Conservation (phyloP, 2,797 vertebrate species). For the Esox masquinongy region DNA sequence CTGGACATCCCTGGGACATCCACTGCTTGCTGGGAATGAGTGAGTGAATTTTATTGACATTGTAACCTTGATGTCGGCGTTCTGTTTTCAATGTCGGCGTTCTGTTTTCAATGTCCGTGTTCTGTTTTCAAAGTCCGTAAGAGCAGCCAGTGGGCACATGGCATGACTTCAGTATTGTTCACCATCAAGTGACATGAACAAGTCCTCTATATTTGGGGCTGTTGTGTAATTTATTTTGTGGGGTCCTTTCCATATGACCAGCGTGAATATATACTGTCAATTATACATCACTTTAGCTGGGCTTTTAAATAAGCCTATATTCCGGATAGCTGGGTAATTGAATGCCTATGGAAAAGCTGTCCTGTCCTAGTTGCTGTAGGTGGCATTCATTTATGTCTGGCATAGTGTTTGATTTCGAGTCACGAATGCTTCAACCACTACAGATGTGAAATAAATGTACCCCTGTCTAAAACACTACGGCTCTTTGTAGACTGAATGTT, state of each 20-base stretch:
- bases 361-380: too few relatives aligned
- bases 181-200: neutral
- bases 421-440: neutral
- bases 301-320: neutral
- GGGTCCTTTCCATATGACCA: neutral
- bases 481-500: slow-evolving; percentile 18
- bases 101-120: neutral
- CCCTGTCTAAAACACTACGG: neutral
- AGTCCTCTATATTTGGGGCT: neutral
- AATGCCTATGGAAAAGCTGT: neutral
- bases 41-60: neutral
- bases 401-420: neutral
- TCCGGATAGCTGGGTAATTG: too few relatives aligned
- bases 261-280: neutral
- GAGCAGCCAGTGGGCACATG: neutral
- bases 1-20: too few relatives aligned
- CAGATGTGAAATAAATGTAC: neutral
- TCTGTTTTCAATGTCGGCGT: neutral
- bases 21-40: neutral
- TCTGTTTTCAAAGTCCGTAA: neutral
- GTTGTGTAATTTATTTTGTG: neutral
- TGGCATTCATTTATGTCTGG: neutral
- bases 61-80: neutral
- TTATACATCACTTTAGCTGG: neutral
- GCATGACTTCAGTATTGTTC: neutral